These are phyloP conservation scores for Bactericera cockerelli DNA, from an alignment of 1,140 invertebrate genomes.

Conservation along the genomic window DNA sequence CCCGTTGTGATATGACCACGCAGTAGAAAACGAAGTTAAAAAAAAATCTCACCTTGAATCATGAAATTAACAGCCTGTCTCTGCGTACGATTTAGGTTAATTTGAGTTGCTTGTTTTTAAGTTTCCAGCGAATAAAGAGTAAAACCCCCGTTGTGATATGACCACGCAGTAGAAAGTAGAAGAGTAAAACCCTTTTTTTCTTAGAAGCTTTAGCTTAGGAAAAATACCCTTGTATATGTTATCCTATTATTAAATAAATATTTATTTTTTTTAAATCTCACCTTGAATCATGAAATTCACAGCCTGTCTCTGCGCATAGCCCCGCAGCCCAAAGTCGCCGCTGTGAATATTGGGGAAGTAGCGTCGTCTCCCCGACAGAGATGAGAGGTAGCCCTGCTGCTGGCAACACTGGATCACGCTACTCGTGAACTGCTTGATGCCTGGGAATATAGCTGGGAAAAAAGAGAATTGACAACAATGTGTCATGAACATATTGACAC, in stretches of 20 bases:
- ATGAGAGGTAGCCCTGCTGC: conserved; percentile 30
- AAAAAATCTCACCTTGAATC: conserved; percentile 44
- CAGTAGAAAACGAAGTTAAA: too few relatives aligned
- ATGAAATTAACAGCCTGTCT: conserved; percentile 42
- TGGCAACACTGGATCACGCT: conserved; percentile 29
- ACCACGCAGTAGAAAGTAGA: too few relatives aligned
- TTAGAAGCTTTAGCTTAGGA: too few relatives aligned
- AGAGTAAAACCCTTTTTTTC: too few relatives aligned
- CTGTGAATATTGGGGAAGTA: conserved; percentile 31
- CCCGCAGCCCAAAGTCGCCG: conserved; percentile 24
- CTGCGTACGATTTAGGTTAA: too few relatives aligned
- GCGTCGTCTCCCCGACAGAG: conserved; percentile 33
- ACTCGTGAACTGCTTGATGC: conserved; percentile 31
- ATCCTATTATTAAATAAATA: too few relatives aligned
- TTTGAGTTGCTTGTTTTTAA: too few relatives aligned
- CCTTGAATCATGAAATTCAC: conserved; percentile 44
- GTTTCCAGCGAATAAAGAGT: too few relatives aligned
- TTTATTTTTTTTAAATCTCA: too few relatives aligned
- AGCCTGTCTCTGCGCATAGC: conserved; percentile 38
- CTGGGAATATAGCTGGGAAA: conserved; percentile 35
- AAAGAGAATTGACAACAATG: conserved; percentile 11
- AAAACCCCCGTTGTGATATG: too few relatives aligned
- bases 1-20: too few relatives aligned
- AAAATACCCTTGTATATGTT: too few relatives aligned
- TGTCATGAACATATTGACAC: conserved; percentile 10